phyloP scores from a whole-genome alignment of 2,888 invertebrate genomes.

The Nomada flava region DNA sequence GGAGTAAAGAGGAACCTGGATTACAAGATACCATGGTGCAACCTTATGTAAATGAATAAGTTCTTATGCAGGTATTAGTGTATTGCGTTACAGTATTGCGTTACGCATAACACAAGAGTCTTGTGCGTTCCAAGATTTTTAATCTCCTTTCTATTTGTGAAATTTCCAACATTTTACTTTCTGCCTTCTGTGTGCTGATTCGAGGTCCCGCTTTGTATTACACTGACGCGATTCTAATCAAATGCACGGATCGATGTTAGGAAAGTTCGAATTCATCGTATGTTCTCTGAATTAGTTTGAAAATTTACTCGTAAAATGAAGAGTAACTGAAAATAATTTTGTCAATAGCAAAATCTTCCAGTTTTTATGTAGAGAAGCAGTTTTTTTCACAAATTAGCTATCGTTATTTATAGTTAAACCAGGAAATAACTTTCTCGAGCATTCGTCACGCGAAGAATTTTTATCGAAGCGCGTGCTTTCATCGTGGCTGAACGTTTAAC shows the following conservation, averaged over 20 bases:
- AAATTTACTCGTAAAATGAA: too few relatives aligned
- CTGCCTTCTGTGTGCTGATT: slow-evolving; percentile 20
- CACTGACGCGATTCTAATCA: too few relatives aligned
- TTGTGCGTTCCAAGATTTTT: slow-evolving; percentile 33
- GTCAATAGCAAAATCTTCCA: too few relatives aligned
- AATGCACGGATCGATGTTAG: too few relatives aligned
- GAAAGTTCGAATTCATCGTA: too few relatives aligned
- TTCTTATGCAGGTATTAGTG: slow-evolving; percentile 35
- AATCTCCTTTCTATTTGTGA: slow-evolving; percentile 41
- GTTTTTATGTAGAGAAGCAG: too few relatives aligned
- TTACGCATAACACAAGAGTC: slow-evolving; percentile 18
- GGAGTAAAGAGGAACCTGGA: slow-evolving; percentile 28
- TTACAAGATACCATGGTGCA: slow-evolving; percentile 36
- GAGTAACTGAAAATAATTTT: too few relatives aligned
- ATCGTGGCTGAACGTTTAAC: slow-evolving; percentile 49
- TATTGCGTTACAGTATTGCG: slow-evolving; percentile 48
- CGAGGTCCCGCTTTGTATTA: too few relatives aligned
- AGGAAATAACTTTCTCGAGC: slow-evolving; percentile 52
- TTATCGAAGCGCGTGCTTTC: slow-evolving; percentile 40
- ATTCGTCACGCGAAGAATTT: slow-evolving; percentile 49
- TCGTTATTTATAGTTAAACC: slow-evolving; percentile 47
- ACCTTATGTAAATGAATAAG: slow-evolving; percentile 48
- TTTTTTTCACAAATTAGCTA: neutral
- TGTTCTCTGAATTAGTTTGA: too few relatives aligned
- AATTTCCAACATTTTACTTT: slow-evolving; percentile 21